A percentile compares a stretch with the other conserved stretches of the same genome.
These are phyloP conservation scores for Siniperca undulata DNA, from an alignment of 2,797 vertebrate species.

Conservation along the genomic window DNA sequence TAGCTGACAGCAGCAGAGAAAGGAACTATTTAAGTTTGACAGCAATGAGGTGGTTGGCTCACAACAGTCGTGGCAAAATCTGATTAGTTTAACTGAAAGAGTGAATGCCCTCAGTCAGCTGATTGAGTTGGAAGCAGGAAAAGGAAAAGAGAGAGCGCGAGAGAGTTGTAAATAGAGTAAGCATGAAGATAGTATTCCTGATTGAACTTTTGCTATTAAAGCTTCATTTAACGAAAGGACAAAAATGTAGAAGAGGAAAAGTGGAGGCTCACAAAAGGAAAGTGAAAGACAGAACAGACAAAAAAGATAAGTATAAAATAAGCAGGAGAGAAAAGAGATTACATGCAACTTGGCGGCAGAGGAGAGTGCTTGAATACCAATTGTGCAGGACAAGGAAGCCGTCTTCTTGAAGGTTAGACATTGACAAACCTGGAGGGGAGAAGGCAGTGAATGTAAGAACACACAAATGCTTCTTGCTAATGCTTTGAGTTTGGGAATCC, in stretches of 20 bases:
- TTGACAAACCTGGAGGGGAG: background rate
- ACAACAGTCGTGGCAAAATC: too few species aligned
- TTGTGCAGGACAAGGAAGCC: background rate
- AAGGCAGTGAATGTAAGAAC: background rate
- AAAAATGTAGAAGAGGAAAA: background rate
- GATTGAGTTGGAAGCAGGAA: too few species aligned
- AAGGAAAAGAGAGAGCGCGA: too few species aligned
- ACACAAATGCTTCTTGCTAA: background rate
- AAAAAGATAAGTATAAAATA: constrained; percentile 15
- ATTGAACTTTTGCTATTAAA: background rate
- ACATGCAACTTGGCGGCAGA: background rate
- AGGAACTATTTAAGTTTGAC: too few species aligned
- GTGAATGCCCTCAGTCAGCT: too few species aligned
- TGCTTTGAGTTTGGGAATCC: background rate
- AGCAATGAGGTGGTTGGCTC: too few species aligned
- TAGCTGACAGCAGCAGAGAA: too few species aligned
- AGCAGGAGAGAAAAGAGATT: constrained; percentile 17
- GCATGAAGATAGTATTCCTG: too few species aligned
- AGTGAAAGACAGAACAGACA: background rate
- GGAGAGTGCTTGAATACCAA: constrained; percentile 19
- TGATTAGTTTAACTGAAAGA: too few species aligned
- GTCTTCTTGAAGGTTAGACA: constrained; percentile 6
- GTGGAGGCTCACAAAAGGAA: constrained; percentile 2
- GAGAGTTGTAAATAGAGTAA: too few species aligned
- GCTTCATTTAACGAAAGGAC: background rate